Evolutionary conservation across 2,113 vertebrate species (phyloP).

Genomic region (Cacatua alba): DNA sequence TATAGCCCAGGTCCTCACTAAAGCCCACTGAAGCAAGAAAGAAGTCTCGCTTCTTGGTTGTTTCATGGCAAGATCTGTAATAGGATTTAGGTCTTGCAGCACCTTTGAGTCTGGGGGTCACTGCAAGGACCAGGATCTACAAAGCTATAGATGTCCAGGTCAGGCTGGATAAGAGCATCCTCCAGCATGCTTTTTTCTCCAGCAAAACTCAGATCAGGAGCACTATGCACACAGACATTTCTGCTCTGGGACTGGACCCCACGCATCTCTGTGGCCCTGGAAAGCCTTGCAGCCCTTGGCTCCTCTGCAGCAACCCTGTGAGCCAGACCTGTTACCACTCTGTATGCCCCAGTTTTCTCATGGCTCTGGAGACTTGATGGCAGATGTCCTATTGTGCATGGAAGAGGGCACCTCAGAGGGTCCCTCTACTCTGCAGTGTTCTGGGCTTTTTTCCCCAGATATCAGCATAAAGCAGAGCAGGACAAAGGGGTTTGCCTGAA

Average conservation of each 20-base stretch:
- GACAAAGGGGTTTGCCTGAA: not conserved
- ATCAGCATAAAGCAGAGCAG: not conserved
- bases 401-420: not conserved
- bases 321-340: not conserved
- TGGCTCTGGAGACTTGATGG: not conserved
- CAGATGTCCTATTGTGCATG: accelerated
- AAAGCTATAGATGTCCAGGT: not conserved
- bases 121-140: too few relatives aligned
- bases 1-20: not conserved
- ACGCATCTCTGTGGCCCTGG: not conserved
- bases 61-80: not conserved
- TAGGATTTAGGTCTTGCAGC: not conserved
- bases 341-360: not conserved
- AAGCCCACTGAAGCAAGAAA: not conserved
- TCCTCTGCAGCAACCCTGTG: not conserved
- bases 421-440: not conserved
- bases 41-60: not conserved
- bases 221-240: not conserved
- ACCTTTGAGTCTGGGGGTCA: not conserved
- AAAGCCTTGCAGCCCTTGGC: not conserved
- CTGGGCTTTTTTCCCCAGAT: not conserved
- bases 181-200: not conserved
- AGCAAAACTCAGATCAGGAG: not conserved
- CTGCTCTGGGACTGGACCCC: not conserved
- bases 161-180: not conserved